Evolutionary conservation across 2,113 vertebrate genomes (phyloP).

Genomic region (Cisticola juncidis): DNA sequence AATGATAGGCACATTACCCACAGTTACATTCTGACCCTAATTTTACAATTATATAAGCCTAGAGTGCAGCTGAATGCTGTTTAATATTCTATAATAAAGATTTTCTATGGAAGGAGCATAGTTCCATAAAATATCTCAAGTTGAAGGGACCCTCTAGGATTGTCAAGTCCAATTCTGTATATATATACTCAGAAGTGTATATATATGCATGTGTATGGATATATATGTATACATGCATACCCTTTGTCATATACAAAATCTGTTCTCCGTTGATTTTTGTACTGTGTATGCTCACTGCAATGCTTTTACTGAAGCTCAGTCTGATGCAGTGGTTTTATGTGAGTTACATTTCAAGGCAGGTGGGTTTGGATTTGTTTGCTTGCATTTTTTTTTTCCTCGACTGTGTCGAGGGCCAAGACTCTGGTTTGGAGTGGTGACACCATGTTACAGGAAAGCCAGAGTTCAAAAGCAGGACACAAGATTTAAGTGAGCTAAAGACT

Average conservation of each 20-base stretch:
- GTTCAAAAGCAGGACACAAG: neutral
- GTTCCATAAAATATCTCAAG: neutral
- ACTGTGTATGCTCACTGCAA: neutral
- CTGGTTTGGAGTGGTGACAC: neutral
- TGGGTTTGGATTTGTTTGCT: neutral
- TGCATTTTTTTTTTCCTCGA: neutral
- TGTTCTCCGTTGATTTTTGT: accelerated
- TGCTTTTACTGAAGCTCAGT: neutral
- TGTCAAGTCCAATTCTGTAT: neutral
- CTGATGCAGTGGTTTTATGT: neutral
- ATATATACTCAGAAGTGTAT: neutral
- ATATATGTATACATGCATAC: neutral
- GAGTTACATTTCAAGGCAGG: neutral
- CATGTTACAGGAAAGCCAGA: neutral
- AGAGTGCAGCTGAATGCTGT: neutral
- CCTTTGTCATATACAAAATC: neutral
- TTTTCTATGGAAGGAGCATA: neutral
- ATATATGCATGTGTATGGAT: neutral
- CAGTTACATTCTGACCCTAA: neutral
- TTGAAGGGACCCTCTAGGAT: neutral
- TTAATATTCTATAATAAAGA: neutral
- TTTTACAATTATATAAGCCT: neutral
- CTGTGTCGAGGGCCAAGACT: neutral
- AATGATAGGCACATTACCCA: neutral
- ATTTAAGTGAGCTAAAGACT: neutral